These are phyloP conservation scores for Raja brachyura DNA, from an alignment of 2,113 vertebrate genomes.

Conservation along the genomic window DNA sequence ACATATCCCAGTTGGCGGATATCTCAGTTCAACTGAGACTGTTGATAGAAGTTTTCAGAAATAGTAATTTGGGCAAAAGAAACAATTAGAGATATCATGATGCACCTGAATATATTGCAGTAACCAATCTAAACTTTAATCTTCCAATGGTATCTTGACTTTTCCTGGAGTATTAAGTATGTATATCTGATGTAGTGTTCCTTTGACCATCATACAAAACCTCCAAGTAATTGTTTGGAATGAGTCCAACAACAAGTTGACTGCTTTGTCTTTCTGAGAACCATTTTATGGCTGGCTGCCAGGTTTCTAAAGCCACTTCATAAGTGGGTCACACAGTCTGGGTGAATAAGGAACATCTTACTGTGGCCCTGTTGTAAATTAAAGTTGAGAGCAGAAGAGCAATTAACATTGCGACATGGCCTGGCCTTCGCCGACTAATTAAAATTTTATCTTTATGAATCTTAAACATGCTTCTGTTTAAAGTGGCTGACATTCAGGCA, in stretches of 20 bases:
- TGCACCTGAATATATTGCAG: too few relatives aligned
- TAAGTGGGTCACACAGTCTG: not conserved
- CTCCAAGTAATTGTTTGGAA: not conserved
- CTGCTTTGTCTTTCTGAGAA: not conserved
- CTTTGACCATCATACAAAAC: not conserved
- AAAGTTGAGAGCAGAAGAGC: not conserved
- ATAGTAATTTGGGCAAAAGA: not conserved
- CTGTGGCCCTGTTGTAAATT: not conserved
- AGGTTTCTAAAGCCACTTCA: not conserved
- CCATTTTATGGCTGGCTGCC: not conserved
- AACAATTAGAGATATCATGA: not conserved
- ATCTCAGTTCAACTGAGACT: not conserved
- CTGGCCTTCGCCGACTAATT: not conserved
- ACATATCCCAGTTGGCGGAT: not conserved
- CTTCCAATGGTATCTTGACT: not conserved
- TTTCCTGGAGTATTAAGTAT: not conserved
- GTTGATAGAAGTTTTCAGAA: not conserved
- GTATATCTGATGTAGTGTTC: not conserved
- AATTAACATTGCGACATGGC: not conserved
- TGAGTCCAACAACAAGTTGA: not conserved
- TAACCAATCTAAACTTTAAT: not conserved
- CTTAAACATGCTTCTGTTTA: not conserved
- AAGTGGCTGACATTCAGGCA: not conserved
- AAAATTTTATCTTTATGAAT: not conserved
- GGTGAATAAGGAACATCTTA: not conserved